Percentiles rank a stretch among this genome's conserved stretches.
Evolutionary conservation across 2,113 vertebrate genomes (phyloP).

Genomic region (Gallinago jamesoni): DNA sequence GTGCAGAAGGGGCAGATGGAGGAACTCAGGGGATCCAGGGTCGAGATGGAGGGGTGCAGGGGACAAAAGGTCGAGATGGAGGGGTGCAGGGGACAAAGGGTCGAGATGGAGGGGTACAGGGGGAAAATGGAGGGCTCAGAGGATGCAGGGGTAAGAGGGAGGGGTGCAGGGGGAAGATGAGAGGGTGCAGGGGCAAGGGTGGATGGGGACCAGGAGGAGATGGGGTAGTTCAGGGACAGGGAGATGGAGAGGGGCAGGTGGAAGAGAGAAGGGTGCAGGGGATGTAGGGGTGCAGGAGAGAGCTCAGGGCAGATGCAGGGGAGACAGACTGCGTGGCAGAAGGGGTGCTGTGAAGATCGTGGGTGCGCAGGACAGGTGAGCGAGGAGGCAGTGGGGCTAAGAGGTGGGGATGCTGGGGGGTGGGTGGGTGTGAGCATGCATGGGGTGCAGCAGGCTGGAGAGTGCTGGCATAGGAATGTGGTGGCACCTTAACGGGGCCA

Average conservation of each 20-base stretch:
- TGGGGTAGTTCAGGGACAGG: background rate
- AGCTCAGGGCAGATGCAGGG: too few relatives aligned
- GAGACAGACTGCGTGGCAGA: background rate
- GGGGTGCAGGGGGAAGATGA: background rate
- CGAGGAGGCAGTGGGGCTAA: too few relatives aligned
- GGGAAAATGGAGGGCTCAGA: too few relatives aligned
- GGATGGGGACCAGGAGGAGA: background rate
- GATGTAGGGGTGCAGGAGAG: too few relatives aligned
- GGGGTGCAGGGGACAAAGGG: too few relatives aligned
- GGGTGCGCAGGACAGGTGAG: background rate
- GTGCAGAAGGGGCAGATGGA: too few relatives aligned
- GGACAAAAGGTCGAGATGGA: too few relatives aligned
- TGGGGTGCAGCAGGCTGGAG: background rate
- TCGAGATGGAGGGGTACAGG: background rate
- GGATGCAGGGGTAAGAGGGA: background rate
- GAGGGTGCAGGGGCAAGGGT: background rate
- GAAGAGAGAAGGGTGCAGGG: background rate
- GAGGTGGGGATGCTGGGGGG: too few relatives aligned
- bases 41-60: too few relatives aligned
- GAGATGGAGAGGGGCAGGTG: background rate
- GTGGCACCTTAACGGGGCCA: background rate
- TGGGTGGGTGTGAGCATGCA: too few relatives aligned
- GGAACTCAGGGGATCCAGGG: too few relatives aligned
- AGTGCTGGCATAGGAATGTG: background rate
- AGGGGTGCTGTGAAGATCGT: accelerated